phyloP scores from a whole-genome alignment of 2,888 invertebrate species.

The Trissolcus brochymenae region DNA sequence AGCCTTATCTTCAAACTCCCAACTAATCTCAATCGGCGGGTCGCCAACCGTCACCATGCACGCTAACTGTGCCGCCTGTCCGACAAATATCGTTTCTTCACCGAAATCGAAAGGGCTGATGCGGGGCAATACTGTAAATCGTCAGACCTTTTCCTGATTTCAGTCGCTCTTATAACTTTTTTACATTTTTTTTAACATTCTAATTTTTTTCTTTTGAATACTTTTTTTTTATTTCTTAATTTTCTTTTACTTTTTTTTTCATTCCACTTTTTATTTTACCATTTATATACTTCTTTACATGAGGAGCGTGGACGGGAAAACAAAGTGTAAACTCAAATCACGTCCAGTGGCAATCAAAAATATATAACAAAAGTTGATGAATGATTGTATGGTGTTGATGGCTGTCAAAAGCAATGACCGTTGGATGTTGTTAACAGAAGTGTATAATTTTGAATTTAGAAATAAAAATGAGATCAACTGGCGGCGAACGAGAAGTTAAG shows the following conservation, averaged over 20 bases:
- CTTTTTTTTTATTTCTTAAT: neutral
- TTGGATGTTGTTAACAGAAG: too few relatives aligned
- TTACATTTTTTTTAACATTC: neutral
- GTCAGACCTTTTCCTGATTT: conserved; percentile 19
- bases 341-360: too few relatives aligned
- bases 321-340: too few relatives aligned
- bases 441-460: too few relatives aligned
- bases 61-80: conserved; percentile 87
- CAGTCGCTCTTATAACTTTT: conserved; percentile 7
- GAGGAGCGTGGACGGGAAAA: too few relatives aligned
- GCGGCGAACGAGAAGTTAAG: too few relatives aligned
- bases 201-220: neutral
- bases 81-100: conserved; percentile 85
- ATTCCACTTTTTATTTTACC: neutral
- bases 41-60: conserved; percentile 82
- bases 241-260: neutral
- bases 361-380: too few relatives aligned
- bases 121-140: conserved; percentile 85
- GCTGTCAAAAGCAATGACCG: too few relatives aligned
- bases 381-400: too few relatives aligned
- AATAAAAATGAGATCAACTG: too few relatives aligned
- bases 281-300: too few relatives aligned
- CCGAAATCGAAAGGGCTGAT: conserved; percentile 90
- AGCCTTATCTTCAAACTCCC: conserved; percentile 78
- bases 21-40: conserved; percentile 78